Evolutionary conservation across 1,140 invertebrate genomes (phyloP).

Genomic region (Pogonomyrmex californicus): DNA sequence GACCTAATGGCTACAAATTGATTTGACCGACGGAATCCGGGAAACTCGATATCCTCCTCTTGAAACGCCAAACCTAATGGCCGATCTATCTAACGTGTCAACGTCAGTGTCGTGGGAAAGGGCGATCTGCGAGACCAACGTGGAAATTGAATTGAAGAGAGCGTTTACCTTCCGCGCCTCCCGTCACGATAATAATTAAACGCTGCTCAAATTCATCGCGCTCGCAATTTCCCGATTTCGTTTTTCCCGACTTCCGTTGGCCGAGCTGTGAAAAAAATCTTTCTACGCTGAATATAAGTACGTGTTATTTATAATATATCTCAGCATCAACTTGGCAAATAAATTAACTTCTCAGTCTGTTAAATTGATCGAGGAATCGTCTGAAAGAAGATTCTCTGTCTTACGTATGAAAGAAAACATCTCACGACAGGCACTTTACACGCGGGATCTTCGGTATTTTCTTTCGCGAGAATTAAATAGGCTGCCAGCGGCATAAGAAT

Average conservation of each 20-base stretch:
- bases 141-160: constrained; percentile 57
- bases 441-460: not conserved
- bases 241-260: not conserved
- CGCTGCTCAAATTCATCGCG: constrained; percentile 20
- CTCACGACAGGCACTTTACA: not conserved
- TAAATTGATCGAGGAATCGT: not conserved
- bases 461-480: constrained; percentile 74
- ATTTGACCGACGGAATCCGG: constrained; percentile 85
- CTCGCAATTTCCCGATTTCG: not conserved
- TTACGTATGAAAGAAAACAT: not conserved
- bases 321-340: not conserved
- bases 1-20: constrained; percentile 86
- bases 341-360: not conserved
- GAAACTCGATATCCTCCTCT: constrained; percentile 83
- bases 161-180: constrained; percentile 33
- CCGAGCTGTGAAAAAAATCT: not conserved
- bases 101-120: constrained; percentile 82
- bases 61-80: constrained; percentile 85
- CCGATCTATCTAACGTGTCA: constrained; percentile 85
- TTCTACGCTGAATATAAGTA: not conserved
- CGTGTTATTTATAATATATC: not conserved
- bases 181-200: constrained; percentile 56
- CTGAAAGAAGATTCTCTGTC: not conserved
- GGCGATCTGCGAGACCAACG: constrained; percentile 49
- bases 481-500: constrained; percentile 76